phyloP scores from a whole-genome alignment of 2,113 vertebrate species.

The Chaetura pelagica region DNA sequence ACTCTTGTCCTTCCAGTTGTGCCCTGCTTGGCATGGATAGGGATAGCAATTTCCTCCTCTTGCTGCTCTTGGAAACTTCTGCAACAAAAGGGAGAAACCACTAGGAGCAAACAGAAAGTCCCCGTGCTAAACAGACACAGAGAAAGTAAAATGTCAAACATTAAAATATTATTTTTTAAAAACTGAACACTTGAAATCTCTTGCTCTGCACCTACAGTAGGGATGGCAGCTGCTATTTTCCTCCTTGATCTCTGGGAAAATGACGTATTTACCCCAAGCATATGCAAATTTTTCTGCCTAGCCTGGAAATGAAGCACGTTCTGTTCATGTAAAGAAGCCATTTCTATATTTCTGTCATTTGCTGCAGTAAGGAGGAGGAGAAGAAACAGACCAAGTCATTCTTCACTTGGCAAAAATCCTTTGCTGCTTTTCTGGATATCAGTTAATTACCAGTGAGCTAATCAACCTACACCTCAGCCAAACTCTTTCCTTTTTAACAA shows the following conservation, averaged over 20 bases:
- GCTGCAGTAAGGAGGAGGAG: neutral
- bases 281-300: neutral
- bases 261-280: neutral
- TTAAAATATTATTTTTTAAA: neutral
- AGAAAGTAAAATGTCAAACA: neutral
- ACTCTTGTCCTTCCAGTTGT: neutral
- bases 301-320: neutral
- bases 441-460: slow-evolving; percentile 1
- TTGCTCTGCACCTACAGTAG: neutral
- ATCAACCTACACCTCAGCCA: neutral
- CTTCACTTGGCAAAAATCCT: slow-evolving; percentile 23
- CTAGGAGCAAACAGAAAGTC: neutral
- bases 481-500: neutral
- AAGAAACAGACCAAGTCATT: neutral
- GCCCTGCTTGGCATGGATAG: neutral
- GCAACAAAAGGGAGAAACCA: neutral
- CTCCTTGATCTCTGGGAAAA: slow-evolving; percentile 7
- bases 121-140: neutral
- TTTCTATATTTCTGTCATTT: neutral
- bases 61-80: neutral
- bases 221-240: neutral
- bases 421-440: slow-evolving; percentile 8
- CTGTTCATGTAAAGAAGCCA: neutral
- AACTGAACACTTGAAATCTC: neutral
- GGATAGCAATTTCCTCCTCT: neutral